Evolutionary conservation across 2,888 invertebrate species (phyloP), one percentile per base, ranked within the genome.

Genomic region (Trypoxylon attenuatum): DNA sequence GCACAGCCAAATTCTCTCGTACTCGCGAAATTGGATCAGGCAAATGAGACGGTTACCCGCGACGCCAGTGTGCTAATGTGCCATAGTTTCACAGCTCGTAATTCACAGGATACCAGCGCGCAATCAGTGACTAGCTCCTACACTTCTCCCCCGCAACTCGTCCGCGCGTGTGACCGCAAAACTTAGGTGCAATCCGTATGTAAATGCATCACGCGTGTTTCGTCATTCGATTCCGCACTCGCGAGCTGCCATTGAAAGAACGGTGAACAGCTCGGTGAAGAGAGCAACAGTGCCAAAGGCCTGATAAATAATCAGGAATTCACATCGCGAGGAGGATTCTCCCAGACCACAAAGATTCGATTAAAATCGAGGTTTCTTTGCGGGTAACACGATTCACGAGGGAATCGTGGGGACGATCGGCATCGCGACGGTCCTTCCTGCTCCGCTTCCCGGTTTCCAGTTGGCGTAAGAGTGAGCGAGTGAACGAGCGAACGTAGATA

Each of bases 381-480:
- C 15, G 6, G 53, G 3, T 2, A 6, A 51, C 39, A 39, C 13
- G n/a, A 22, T 21, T 33, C 43, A 16, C 2, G 13, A n/a, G 19
- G 16, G n/a, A 27, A 52, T 13, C 21, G 15, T n/a, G 2, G 8
- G 13, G n/a, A 39, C 27, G 23, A 19, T 23, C 25, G 47, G 15
- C 16, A 19, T 47, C 39, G 38, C 19, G 21, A 18, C 19, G 38
- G 46, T 67, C 60, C 67, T 76, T 76, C 65, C 64, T 76, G 64
- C 52, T 76, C 73, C 49, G 70, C 60, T 72, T 66, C 70, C 62
- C 41, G 56, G 49, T 69, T 62, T 76, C 56, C 54, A 67, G 61
- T 51, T 27, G 13, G 51, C 22, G 6, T 16, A 5, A 18, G 27
- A 15, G 33, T 5, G 50, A 33, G 33, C 33, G 33, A 13, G n/a